Base-by-base conservation (phyloP, 2,113 vertebrate species). In the Dicentrarchus labrax region DNA sequence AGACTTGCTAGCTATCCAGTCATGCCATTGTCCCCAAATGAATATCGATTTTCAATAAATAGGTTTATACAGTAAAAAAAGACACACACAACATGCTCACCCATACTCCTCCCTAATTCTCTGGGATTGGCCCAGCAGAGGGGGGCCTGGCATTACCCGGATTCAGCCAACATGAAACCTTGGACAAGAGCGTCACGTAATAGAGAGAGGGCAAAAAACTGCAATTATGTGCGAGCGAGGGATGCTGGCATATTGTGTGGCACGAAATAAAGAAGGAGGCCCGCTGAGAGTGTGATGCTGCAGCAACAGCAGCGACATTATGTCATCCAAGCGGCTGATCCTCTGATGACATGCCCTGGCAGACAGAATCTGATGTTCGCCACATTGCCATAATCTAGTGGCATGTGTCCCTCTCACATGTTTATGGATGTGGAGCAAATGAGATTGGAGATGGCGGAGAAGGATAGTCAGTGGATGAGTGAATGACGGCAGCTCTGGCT, bases 281-380 rank as follows among this genome's bases (percentile, higher is more conserved):
- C 15, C 4, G 21, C 57, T 70, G 62, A 12, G 6, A 62, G 39
- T 56, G 3, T 65, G 47, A 41, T 65, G 56, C 41, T 67, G 60
- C 54, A 7, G 59, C 36, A 57, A 54, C 74, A 67, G 72, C 76
- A 72, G 76, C 13, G 6, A 48, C 68, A 84, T 80, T 72, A 73
- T 86, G 80, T 79, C 76, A 87, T 53, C 39, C 17, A 19, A 54
- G 1, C 30, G 54, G 9, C 65, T 78, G 77, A 87, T 88, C 82
- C 73, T 48, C 57, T 60, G 45, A 78, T 77, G 62, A 82, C 47
- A 72, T 24, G 73, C 11, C 39, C 76, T 69, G 76, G 84, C 68
- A 39, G 60, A 72, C 43, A 82, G 67, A 77, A 56, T 72, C 21
- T 6, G 51, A 66, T 79, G 57, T 65, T 76, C 0, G 13, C 21